A percentile compares a stretch with the other conserved stretches of the same genome.
phyloP scores from a whole-genome alignment of 2,113 vertebrate species.

The Zosterops lateralis region DNA sequence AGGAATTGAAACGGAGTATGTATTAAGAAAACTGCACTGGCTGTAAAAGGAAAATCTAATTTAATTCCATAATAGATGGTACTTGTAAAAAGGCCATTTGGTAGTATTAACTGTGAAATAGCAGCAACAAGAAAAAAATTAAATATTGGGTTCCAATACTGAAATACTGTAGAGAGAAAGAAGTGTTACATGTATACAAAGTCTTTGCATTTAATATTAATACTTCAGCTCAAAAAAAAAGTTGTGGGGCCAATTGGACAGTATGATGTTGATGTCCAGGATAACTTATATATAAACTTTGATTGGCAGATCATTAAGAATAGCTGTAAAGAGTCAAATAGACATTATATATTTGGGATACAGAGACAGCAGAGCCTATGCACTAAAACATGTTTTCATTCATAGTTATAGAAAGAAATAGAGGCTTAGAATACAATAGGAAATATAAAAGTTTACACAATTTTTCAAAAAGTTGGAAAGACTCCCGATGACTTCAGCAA shows the following conservation, averaged over 20 bases:
- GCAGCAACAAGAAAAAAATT: background rate
- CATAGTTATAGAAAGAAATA: background rate
- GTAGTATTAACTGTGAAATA: background rate
- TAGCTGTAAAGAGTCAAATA: background rate
- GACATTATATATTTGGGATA: background rate
- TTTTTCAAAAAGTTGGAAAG: background rate
- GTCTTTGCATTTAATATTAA: background rate
- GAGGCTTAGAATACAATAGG: background rate
- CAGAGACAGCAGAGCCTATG: background rate
- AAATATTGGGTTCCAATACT: background rate
- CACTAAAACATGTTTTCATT: background rate
- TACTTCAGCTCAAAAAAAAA: background rate
- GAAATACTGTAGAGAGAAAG: background rate
- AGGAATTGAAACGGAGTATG: background rate
- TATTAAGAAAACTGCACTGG: background rate
- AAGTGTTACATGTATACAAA: background rate
- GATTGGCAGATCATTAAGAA: background rate
- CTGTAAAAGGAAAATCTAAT: background rate
- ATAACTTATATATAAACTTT: background rate
- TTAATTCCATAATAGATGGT: background rate
- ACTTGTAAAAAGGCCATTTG: slow-evolving; percentile 1
- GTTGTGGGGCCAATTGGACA: background rate
- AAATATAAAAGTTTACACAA: background rate
- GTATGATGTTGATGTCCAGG: background rate
- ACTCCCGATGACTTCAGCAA: background rate